A percentile compares a stretch with the other conserved stretches of the same genome.
Conservation (phyloP, 2,113 vertebrate genomes). For the Brachyistius frenatus region DNA sequence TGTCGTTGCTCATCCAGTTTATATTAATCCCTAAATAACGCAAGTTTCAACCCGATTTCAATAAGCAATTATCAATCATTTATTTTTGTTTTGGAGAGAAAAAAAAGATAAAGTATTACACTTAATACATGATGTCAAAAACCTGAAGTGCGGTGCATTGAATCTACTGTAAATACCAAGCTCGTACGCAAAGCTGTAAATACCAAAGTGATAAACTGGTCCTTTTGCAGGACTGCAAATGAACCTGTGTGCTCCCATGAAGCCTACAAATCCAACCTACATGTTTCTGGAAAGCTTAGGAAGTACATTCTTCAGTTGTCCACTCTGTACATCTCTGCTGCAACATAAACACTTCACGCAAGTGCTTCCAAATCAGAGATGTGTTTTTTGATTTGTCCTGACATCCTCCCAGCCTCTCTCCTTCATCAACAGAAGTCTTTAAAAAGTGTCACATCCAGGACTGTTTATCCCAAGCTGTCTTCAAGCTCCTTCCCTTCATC, state of each 20-base stretch:
- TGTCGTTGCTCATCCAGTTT: neutral
- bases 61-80: neutral
- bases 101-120: neutral
- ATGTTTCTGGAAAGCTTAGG: conserved; percentile 3
- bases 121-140: neutral
- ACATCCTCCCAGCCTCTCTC: neutral
- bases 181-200: neutral
- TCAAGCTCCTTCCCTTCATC: conserved; percentile 10
- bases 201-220: conserved; percentile 24
- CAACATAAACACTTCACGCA: conserved; percentile 16
- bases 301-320: neutral
- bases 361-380: conserved; percentile 29
- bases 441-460: neutral
- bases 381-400: conserved; percentile 9
- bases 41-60: neutral
- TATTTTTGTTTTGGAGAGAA: neutral
- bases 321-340: neutral
- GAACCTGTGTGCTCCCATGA: neutral
- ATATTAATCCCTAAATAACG: neutral
- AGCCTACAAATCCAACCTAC: conserved; percentile 16
- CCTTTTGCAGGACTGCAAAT: conserved; percentile 12
- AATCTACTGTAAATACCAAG: conserved; percentile 1
- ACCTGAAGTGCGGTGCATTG: neutral
- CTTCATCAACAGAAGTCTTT: conserved; percentile 9
- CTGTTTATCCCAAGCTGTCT: conserved; percentile 6